Conservation (phyloP, 30 jellyfish, hydroid and myxozoan species). For the Morbakka virulenta region DNA sequence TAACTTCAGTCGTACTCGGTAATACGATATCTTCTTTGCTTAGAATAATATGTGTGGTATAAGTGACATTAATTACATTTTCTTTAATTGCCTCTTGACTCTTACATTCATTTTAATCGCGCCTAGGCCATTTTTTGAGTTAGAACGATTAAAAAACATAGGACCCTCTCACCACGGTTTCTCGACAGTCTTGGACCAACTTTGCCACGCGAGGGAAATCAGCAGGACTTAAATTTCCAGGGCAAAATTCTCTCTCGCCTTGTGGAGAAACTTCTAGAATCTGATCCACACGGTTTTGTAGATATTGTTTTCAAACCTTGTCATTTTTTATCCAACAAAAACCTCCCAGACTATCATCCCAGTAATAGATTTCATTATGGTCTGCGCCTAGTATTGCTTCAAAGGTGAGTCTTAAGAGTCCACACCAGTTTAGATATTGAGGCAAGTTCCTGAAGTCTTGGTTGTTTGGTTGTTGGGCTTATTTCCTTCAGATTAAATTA, state of each 20-base stretch:
- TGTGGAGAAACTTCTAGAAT: not conserved
- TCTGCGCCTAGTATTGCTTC: not conserved
- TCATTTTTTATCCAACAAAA: slow-evolving; percentile 32
- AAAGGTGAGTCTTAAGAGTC: not conserved
- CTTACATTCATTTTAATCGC: not conserved
- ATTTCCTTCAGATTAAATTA: too few relatives aligned
- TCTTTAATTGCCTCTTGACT: too few relatives aligned
- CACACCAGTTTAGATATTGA: slow-evolving; percentile 30
- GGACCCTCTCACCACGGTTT: slow-evolving; percentile 66
- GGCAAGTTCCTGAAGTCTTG: slow-evolving; percentile 24
- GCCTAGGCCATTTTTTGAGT: slow-evolving; percentile 14
- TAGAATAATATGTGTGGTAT: too few relatives aligned
- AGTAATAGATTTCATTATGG: not conserved
- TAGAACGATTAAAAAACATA: not conserved
- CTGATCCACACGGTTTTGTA: slow-evolving; percentile 8
- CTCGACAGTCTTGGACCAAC: not conserved
- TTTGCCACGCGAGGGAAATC: slow-evolving; percentile 27
- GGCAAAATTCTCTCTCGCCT: slow-evolving; percentile 16
- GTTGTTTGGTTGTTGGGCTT: slow-evolving; percentile 39
- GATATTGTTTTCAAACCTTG: slow-evolving; percentile 27
- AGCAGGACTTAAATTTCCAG: slow-evolving; percentile 21
- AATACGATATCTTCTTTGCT: not conserved
- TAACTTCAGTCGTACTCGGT: not conserved
- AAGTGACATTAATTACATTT: too few relatives aligned
- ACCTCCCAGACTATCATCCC: slow-evolving; percentile 31